A percentile compares a stretch with the other conserved stretches of the same genome.
Evolutionary conservation across 1,140 invertebrate genomes (phyloP).

Genomic region (Aphidius ervi): DNA sequence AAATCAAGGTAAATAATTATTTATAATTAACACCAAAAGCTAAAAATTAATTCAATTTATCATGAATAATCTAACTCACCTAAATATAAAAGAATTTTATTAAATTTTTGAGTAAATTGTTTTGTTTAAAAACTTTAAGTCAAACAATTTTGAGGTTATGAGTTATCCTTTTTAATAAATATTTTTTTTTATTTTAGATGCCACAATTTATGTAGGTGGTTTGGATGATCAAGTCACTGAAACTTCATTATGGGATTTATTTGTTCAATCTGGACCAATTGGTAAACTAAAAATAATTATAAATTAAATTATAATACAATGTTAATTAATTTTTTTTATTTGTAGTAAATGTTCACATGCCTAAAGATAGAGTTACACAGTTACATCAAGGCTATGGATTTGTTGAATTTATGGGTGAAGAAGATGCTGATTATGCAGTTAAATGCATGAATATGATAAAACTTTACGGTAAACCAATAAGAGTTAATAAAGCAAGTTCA

Average conservation of each 20-base stretch:
- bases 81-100: conserved; percentile 6
- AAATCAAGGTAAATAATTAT: conserved; percentile 78
- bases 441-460: conserved; percentile 99
- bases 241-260: conserved; percentile 96
- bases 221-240: conserved; percentile 98
- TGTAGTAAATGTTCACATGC: conserved; percentile 99
- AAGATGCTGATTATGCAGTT: conserved; percentile 99
- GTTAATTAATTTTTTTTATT: conserved; percentile 28
- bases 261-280: conserved; percentile 97
- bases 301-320: background rate
- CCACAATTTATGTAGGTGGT: conserved; percentile 98
- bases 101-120: conserved; percentile 3
- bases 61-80: background rate
- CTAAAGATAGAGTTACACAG: conserved; percentile 97
- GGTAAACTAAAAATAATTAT: conserved; percentile 60
- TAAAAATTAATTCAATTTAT: conserved; percentile 7
- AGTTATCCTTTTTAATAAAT: background rate
- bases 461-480: conserved; percentile 97
- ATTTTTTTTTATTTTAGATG: conserved; percentile 66
- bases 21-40: conserved; percentile 5
- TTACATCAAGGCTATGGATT: conserved; percentile 99
- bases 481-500: conserved; percentile 98
- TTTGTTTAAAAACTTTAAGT: background rate
- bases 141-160: conserved; percentile 1
- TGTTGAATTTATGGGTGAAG: conserved; percentile 98